Base-by-base conservation (phyloP, 1,140 invertebrate genomes). In the Zeugodacus cucurbitae region DNA sequence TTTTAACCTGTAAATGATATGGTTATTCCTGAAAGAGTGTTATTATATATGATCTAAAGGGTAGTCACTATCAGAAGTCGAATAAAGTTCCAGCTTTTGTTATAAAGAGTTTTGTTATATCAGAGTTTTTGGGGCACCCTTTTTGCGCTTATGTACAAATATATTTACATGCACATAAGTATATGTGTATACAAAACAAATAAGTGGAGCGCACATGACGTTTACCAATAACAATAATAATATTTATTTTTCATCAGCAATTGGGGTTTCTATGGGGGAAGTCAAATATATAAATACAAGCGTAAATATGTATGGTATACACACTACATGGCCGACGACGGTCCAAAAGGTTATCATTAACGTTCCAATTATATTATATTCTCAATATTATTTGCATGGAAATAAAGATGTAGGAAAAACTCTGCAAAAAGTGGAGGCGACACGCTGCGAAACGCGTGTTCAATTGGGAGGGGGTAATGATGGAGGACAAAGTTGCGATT, bases 271-370 rank as follows among this genome's bases (percentile, higher is more conserved):
- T 54, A 82, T 44, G 74, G 41, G 41, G 44, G 44, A 44, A 29
- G 10, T 26, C 14, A 54, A 48, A 82, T 41, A 82, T 14, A 62
- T 62, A 62, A n/a, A 62, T 11, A 58, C 57, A 58, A 20, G 22
- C 11, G 57, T 62, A 62, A 8, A 70, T 70, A 62, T 62, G n/a
- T 62, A 7, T 62, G 7, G 20, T 34, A 32, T 70, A 26, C 14
- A 70, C 5, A 8, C 58, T 59, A 20, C 41, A 44, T 44, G 41
- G 41, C 11, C 70, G 85, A 10, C 58, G 34, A 58, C 54, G 85
- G 85, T 86, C 85, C 85, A 86, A 86, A 86, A 86, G 85, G 85
- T 86, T 86, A 86, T 86, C 85, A 86, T 59, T 34, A n/a, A 57
- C 32, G 85, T 86, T 29, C 85, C 17, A 86, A 37, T 86, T 86